These are phyloP conservation scores for Rhinopomastus cyanomelas DNA, from an alignment of 2,113 vertebrate genomes.

Conservation along the genomic window DNA sequence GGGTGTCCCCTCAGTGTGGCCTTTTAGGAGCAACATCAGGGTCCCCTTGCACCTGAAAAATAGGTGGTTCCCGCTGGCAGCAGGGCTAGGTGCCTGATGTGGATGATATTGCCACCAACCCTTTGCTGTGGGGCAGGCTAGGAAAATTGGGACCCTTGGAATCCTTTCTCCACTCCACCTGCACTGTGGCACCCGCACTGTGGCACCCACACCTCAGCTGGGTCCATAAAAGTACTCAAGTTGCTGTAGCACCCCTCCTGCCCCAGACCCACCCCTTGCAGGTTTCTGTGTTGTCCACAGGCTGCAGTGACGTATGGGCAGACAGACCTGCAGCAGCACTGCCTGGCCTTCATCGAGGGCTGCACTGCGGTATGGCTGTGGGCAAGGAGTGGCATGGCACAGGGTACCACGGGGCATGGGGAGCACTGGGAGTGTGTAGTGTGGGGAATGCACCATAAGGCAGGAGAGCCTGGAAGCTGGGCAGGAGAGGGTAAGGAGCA, in stretches of 20 bases:
- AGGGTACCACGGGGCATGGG: not conserved
- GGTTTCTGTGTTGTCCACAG: constrained; percentile 46
- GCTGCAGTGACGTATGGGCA: constrained; percentile 79
- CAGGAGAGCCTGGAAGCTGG: not conserved
- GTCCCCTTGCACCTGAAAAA: fast-evolving
- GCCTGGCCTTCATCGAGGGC: constrained; percentile 77
- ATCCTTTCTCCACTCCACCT: not conserved
- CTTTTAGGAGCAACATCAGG: not conserved
- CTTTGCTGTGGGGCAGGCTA: not conserved
- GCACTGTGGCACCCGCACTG: fast-evolving
- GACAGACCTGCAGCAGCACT: constrained; percentile 68
- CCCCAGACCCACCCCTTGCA: not conserved
- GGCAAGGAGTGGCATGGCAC: not conserved
- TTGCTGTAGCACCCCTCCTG: not conserved
- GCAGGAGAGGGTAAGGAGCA: not conserved
- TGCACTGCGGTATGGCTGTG: constrained; percentile 59
- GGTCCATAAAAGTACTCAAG: fast-evolving
- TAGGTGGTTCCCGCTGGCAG: not conserved
- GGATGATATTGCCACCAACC: not conserved
- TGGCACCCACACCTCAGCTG: not conserved
- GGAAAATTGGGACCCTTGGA: not conserved
- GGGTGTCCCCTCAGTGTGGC: not conserved
- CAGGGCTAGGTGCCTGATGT: fast-evolving
- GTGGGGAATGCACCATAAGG: not conserved
- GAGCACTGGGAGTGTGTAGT: fast-evolving